These are phyloP conservation scores for Sicus ferrugineus DNA, from an alignment of 2,888 invertebrate species.

Conservation along the genomic window DNA sequence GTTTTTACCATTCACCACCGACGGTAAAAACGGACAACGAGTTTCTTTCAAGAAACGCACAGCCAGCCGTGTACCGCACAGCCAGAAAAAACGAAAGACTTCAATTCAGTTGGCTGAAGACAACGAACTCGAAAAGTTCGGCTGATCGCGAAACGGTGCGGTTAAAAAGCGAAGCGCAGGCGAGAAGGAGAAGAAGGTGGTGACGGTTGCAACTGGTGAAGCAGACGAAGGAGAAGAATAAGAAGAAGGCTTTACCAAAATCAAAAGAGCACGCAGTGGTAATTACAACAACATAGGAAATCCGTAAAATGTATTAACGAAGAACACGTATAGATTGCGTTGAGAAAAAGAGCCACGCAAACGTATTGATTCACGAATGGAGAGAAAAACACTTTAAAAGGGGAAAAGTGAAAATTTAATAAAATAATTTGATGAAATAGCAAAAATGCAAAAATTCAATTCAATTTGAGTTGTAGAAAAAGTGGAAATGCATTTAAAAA, in stretches of 20 bases:
- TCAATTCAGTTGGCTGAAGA: conserved; percentile 63
- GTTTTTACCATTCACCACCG: neutral
- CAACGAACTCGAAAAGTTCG: conserved; percentile 63
- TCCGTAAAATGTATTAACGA: neutral
- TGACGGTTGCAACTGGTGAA: conserved; percentile 10
- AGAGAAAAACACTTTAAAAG: neutral
- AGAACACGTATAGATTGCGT: neutral
- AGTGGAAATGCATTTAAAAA: too few relatives aligned
- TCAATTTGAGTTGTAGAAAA: too few relatives aligned
- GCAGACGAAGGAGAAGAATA: neutral
- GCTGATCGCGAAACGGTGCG: conserved; percentile 43
- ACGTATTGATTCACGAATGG: neutral
- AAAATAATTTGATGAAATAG: neutral
- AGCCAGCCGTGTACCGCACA: conserved; percentile 42
- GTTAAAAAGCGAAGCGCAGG: neutral
- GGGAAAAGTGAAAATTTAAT: neutral
- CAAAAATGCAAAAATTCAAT: neutral
- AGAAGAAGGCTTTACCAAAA: too few relatives aligned
- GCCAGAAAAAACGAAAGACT: conserved; percentile 62
- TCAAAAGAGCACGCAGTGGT: conserved; percentile 26
- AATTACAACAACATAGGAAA: conserved; percentile 18
- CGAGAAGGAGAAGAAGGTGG: conserved; percentile 6
- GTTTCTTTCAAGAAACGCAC: conserved; percentile 31
- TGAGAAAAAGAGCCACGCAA: conserved; percentile 17
- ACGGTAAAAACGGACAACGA: neutral